A percentile compares a stretch with the other conserved stretches of the same genome.
Evolutionary conservation across 1,140 invertebrate species (phyloP).

Genomic region (Apis mellifera): Amel_HAv3.1 CM009931.2:23231501-23232000

Average conservation of each 20-base stretch:
- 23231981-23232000: slow-evolving; percentile 6
- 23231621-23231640: slow-evolving; percentile 84
- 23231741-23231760: slow-evolving; percentile 88
- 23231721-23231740: slow-evolving; percentile 80
- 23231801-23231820: slow-evolving; percentile 73
- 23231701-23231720: slow-evolving; percentile 85
- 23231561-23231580: slow-evolving; percentile 44
- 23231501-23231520: slow-evolving; percentile 79
- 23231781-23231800: slow-evolving; percentile 83
- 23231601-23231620: slow-evolving; percentile 88
- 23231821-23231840: slow-evolving; percentile 61
- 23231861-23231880: slow-evolving; percentile 10
- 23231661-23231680: slow-evolving; percentile 84
- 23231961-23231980: not conserved
- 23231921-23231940: slow-evolving; percentile 41
- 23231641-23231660: slow-evolving; percentile 84
- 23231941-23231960: not conserved
- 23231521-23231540: slow-evolving; percentile 85
- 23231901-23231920: slow-evolving; percentile 8
- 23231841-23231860: slow-evolving; percentile 61
- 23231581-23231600: slow-evolving; percentile 16
- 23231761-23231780: slow-evolving; percentile 88
- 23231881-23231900: slow-evolving; percentile 2
- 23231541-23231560: slow-evolving; percentile 50
- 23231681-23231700: slow-evolving; percentile 85